These are phyloP conservation scores for Aspidiotus destructor DNA, from an alignment of 2,888 invertebrate species.

Conservation along the genomic window DNA sequence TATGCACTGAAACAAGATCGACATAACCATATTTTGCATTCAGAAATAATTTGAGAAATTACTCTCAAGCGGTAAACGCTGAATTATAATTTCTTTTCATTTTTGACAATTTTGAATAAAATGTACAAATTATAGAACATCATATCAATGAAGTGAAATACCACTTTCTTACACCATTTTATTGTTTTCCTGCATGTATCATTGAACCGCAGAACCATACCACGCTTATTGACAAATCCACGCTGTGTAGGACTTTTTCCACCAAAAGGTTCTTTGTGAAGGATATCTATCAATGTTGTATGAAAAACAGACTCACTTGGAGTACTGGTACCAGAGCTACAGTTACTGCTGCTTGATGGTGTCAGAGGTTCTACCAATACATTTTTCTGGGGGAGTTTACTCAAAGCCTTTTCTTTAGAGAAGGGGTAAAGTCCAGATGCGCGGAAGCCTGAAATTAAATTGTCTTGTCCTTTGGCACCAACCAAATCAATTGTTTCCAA, in stretches of 20 bases:
- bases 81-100: too few species aligned
- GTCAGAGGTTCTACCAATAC: not conserved
- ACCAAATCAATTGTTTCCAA: not conserved
- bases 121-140: too few species aligned
- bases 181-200: too few species aligned
- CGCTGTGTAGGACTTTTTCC: not conserved
- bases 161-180: too few species aligned
- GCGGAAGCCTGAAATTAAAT: constrained; percentile 2
- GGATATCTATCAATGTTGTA: not conserved
- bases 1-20: too few species aligned
- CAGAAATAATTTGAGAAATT: too few species aligned
- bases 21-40: too few species aligned
- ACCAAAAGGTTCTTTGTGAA: not conserved
- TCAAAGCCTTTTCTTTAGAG: not conserved
- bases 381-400: constrained; percentile 1
- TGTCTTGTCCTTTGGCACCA: not conserved
- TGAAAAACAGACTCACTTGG: not conserved
- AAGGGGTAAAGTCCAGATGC: constrained; percentile 4
- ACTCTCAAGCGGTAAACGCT: too few species aligned
- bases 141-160: too few species aligned
- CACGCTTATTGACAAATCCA: too few species aligned
- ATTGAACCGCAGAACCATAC: too few species aligned
- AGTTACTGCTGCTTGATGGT: not conserved
- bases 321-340: not conserved
- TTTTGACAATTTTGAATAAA: too few species aligned